Evolutionary conservation across 2,797 vertebrate genomes (phyloP).

Genomic region (Euphonia xanthogaster): DNA sequence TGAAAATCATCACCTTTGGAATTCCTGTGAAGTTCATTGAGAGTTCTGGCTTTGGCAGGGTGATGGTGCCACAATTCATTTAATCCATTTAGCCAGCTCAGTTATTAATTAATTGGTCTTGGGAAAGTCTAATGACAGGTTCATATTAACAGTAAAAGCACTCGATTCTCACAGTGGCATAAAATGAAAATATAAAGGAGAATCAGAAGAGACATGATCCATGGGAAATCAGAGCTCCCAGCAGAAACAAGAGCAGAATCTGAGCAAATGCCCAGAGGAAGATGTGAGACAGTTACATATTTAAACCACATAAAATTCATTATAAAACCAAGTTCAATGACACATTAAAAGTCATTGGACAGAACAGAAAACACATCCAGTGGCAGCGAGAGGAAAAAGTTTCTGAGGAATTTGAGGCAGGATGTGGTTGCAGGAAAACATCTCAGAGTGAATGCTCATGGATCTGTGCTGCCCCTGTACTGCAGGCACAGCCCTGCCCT

Average conservation of each 20-base stretch:
- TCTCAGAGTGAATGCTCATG: rapidly evolving
- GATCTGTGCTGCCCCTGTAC: rapidly evolving
- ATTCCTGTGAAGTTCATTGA: neutral
- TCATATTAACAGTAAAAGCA: neutral
- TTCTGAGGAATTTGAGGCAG: neutral
- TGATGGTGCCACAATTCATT: neutral
- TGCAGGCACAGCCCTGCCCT: neutral
- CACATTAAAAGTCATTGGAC: neutral
- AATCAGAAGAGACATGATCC: neutral
- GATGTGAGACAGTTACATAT: neutral
- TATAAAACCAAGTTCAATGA: neutral
- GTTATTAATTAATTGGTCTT: neutral
- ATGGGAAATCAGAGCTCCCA: neutral
- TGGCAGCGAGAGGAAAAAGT: neutral
- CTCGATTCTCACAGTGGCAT: neutral
- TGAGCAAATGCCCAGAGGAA: neutral
- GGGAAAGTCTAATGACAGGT: neutral
- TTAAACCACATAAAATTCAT: neutral
- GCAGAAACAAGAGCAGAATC: neutral
- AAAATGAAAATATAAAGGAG: neutral
- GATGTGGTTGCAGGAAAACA: neutral
- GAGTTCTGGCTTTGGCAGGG: neutral
- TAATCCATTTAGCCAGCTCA: neutral
- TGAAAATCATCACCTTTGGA: neutral
- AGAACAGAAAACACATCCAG: neutral